phyloP scores from a whole-genome alignment of 2,113 vertebrate genomes.

The Tamias sibiricus region DNA sequence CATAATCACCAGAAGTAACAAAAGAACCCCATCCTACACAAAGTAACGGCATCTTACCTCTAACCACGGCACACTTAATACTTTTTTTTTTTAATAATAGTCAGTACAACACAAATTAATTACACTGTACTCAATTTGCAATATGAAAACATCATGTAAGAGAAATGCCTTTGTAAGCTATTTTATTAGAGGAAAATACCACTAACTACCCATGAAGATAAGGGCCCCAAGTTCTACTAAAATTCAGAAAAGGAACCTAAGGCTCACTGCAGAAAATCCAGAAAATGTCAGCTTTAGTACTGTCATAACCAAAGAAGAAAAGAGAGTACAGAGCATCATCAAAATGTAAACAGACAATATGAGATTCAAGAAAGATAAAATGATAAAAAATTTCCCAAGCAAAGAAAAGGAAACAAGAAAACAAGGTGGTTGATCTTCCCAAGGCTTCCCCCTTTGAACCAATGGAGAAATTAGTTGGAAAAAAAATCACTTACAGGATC shows the following conservation, averaged over 20 bases:
- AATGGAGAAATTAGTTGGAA: background rate
- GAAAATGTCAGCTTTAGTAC: background rate
- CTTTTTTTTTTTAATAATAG: background rate
- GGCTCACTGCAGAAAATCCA: background rate
- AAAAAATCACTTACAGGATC: conserved; percentile 89
- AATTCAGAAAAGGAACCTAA: conserved; percentile 37
- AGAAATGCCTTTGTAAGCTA: conserved; percentile 9
- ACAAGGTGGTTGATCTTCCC: background rate
- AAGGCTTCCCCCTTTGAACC: background rate
- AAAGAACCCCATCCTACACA: background rate
- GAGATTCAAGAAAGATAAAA: conserved; percentile 1
- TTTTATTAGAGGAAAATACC: background rate
- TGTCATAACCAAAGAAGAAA: background rate
- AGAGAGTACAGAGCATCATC: background rate
- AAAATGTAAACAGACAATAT: background rate
- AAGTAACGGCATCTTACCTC: background rate
- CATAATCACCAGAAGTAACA: background rate
- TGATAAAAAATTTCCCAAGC: background rate
- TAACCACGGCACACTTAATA: background rate
- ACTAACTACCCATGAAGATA: background rate
- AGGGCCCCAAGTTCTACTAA: background rate
- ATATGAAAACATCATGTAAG: background rate
- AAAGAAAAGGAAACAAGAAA: background rate
- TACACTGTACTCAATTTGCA: background rate
- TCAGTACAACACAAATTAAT: background rate